These are phyloP conservation scores for Theretra japonica DNA, from an alignment of 2,888 invertebrate species.

Conservation along the genomic window DNA sequence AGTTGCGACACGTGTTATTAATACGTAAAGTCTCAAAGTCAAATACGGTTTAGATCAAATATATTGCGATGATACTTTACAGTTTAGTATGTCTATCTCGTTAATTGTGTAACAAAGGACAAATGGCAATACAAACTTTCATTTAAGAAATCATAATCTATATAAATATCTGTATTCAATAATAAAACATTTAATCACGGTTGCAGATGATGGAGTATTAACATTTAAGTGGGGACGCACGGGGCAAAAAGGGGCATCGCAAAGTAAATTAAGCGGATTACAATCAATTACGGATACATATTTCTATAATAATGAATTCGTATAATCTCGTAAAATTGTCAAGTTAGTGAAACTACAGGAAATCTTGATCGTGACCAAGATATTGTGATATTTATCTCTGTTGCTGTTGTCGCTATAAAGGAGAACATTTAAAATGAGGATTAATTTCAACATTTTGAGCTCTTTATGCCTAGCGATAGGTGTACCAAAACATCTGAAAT, in stretches of 20 bases:
- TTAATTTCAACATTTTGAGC: no score
- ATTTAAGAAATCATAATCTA: not conserved
- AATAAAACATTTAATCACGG: not conserved
- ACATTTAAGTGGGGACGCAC: not conserved
- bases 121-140: not conserved
- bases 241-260: no score
- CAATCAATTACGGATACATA: not conserved
- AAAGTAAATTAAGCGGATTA: conserved; percentile 8
- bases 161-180: not conserved
- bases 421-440: no score
- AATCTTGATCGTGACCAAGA: not conserved
- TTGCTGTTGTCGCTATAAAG: no score
- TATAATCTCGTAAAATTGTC: not conserved
- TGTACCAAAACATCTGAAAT: no score
- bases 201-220: not conserved
- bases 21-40: no score
- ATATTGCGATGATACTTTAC: no score
- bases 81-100: no score
- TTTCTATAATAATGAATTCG: not conserved
- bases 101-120: not conserved
- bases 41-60: no score
- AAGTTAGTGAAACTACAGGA: not conserved
- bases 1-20: no score
- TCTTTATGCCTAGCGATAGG: no score
- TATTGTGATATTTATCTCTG: not conserved